phyloP scores from a whole-genome alignment of 1,140 invertebrate species.

The Scaptomyza graminum region DNA sequence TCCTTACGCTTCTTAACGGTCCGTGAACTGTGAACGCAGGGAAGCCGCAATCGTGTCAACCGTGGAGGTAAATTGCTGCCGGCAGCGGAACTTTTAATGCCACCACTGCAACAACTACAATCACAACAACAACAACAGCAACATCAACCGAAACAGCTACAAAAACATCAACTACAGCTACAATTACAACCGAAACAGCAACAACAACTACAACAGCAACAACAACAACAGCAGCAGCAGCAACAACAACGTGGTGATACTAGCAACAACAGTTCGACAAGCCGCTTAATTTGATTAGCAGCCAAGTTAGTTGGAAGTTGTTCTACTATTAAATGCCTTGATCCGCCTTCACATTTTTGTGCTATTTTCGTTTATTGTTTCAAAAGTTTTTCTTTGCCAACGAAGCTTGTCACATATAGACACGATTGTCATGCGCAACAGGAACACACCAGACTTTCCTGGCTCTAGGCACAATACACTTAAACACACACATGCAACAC shows the following conservation, averaged over 20 bases:
- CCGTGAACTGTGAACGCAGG: constrained; percentile 46
- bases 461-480: constrained; percentile 22
- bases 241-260: constrained; percentile 78
- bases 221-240: constrained; percentile 53
- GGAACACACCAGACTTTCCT: constrained; percentile 11
- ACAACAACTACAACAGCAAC: constrained; percentile 40
- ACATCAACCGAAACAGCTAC: constrained; percentile 38
- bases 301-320: constrained; percentile 77
- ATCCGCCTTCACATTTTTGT: constrained; percentile 37
- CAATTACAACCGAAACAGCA: constrained; percentile 49
- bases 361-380: constrained; percentile 3
- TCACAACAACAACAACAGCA: constrained; percentile 52
- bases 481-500: constrained; percentile 10
- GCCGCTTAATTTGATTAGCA: constrained; percentile 80
- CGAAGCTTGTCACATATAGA: too few species aligned
- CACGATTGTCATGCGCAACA: constrained; percentile 13
- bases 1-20: too few species aligned
- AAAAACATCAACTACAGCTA: constrained; percentile 54
- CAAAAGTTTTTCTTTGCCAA: constrained; percentile 13
- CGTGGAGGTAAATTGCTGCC: constrained; percentile 64
- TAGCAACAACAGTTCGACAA: constrained; percentile 76
- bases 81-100: constrained; percentile 57
- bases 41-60: constrained; percentile 60
- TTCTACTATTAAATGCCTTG: constrained; percentile 57
- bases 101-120: constrained; percentile 58